phyloP scores from a whole-genome alignment of 92 coral and sea anemone genomes.

The Palythoa heliodiscus region DNA sequence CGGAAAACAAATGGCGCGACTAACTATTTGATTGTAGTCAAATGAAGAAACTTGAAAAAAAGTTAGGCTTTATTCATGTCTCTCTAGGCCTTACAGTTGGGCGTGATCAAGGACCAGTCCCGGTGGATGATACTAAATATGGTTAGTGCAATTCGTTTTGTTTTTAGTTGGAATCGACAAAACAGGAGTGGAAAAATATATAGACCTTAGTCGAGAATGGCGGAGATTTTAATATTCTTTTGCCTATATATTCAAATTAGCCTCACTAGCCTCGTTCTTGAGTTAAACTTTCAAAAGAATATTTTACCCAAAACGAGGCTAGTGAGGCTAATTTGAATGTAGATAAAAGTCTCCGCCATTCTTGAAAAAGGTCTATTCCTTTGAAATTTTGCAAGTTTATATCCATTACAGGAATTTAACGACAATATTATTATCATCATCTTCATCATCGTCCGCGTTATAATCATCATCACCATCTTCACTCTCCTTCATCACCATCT shows the following conservation, averaged over 20 bases:
- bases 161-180: neutral
- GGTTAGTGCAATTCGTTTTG: neutral
- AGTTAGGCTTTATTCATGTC: neutral
- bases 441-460: neutral
- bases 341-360: no score
- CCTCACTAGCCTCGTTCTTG: no score
- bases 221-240: no score
- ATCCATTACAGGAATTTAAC: no score
- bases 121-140: conserved; percentile 23
- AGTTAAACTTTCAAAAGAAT: no score
- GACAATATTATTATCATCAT: no score
- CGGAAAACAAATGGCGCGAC: neutral
- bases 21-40: neutral
- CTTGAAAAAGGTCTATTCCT: no score
- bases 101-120: conserved; percentile 18
- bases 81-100: conserved; percentile 10
- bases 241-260: no score
- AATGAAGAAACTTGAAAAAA: neutral
- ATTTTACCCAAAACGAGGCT: no score
- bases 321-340: no score
- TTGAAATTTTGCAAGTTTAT: no score
- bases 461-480: neutral
- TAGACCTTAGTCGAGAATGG: no score
- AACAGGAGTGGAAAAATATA: neutral
- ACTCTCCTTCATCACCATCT: neutral